Percentiles rank a stretch among this genome's conserved stretches.
phyloP scores from a whole-genome alignment of 2,888 invertebrate genomes.

The Arenicola marina region DNA sequence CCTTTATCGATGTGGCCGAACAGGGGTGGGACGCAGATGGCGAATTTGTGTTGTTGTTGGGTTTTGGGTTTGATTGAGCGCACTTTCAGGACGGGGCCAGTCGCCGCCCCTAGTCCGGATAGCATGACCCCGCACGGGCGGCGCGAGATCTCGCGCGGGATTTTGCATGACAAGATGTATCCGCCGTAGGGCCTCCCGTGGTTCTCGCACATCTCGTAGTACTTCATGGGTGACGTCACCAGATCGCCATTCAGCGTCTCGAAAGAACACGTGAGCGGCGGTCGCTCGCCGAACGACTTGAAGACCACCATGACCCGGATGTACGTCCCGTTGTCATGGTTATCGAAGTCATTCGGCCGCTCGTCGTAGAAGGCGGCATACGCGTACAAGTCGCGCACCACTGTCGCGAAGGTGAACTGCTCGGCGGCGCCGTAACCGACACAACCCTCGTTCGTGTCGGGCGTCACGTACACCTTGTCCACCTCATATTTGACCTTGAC shows the following conservation, averaged over 20 bases:
- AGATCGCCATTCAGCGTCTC: neutral
- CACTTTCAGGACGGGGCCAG: constrained; percentile 1
- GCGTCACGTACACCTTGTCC: neutral
- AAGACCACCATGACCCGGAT: constrained; percentile 31
- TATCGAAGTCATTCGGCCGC: constrained; percentile 39
- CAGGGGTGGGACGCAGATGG: constrained; percentile 54
- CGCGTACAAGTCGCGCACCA: constrained; percentile 35
- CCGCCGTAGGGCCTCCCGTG: constrained; percentile 53
- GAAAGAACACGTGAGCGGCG: constrained; percentile 15
- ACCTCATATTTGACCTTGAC: neutral
- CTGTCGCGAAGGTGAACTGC: constrained; percentile 29
- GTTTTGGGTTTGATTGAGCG: constrained; percentile 3
- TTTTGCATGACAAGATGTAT: constrained; percentile 50
- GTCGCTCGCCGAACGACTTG: neutral
- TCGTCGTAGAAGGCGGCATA: constrained; percentile 52
- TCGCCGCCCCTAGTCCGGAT: neutral
- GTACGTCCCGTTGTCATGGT: constrained; percentile 19
- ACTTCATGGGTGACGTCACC: neutral
- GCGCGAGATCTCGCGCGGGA: constrained; percentile 28
- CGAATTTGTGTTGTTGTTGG: constrained; percentile 27
- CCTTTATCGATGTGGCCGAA: constrained; percentile 44
- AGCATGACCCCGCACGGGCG: constrained; percentile 12
- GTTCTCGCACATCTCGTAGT: constrained; percentile 58
- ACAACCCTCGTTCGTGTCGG: constrained; percentile 1
- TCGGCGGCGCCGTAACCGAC: neutral